These are phyloP conservation scores for Drosophila bocqueti DNA, from an alignment of 1,140 invertebrate genomes.

Conservation along the genomic window DNA sequence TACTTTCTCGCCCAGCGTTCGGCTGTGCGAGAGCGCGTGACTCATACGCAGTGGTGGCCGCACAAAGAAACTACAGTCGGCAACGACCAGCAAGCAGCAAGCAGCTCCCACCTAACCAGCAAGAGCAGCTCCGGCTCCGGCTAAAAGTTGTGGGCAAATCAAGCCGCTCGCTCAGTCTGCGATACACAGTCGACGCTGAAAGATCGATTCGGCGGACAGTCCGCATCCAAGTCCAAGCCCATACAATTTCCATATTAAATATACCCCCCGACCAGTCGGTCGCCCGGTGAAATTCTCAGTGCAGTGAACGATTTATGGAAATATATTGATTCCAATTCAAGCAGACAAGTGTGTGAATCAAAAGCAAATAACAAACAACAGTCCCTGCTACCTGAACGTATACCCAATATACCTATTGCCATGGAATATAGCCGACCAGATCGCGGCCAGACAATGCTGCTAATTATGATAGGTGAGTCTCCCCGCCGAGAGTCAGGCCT, in stretches of 20 bases:
- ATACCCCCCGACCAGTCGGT: constrained; percentile 17
- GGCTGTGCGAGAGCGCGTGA: constrained; percentile 43
- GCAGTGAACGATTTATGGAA: constrained; percentile 66
- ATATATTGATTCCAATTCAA: constrained; percentile 51
- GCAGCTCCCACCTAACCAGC: constrained; percentile 3
- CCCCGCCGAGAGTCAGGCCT: constrained; percentile 18
- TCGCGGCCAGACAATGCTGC: constrained; percentile 49
- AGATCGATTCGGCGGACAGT: constrained; percentile 65
- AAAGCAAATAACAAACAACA: constrained; percentile 54
- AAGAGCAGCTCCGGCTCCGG: constrained; percentile 47
- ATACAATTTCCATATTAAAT: constrained; percentile 13
- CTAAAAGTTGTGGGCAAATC: constrained; percentile 49
- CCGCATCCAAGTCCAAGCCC: constrained; percentile 16
- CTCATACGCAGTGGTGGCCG: constrained; percentile 45
- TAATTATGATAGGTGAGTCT: constrained; percentile 61
- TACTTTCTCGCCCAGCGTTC: constrained; percentile 41
- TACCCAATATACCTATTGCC: background rate
- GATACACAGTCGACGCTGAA: constrained; percentile 69
- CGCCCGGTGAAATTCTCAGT: constrained; percentile 47
- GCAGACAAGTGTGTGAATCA: constrained; percentile 55
- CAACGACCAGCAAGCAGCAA: background rate
- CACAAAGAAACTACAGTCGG: constrained; percentile 18
- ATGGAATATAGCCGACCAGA: constrained; percentile 16
- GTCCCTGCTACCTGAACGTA: constrained; percentile 16
- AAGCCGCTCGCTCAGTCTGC: constrained; percentile 65